Percentiles rank a stretch among this genome's conserved stretches.
These are phyloP conservation scores for Triops cancriformis DNA, from an alignment of 1,140 invertebrate species.

Conservation along the genomic window DNA sequence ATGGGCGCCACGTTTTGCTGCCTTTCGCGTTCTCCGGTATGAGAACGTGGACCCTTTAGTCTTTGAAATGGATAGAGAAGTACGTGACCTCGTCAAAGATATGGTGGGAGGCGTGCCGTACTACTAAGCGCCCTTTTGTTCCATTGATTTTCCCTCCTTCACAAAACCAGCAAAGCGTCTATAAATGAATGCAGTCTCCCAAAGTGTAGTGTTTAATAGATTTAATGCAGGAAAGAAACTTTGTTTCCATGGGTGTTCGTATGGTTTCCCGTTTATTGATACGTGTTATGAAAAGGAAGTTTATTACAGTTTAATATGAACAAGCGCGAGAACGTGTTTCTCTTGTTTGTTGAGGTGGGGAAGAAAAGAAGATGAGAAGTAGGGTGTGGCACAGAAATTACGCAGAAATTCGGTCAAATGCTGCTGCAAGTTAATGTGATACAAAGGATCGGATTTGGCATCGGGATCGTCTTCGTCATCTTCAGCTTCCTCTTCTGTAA, in stretches of 20 bases:
- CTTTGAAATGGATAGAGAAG: slow-evolving; percentile 26
- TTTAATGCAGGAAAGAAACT: background rate
- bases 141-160: background rate
- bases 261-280: background rate
- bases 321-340: slow-evolving; percentile 39
- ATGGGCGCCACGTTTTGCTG: slow-evolving; percentile 16
- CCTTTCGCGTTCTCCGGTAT: slow-evolving; percentile 20
- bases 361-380: slow-evolving; percentile 45
- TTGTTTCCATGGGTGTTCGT: background rate
- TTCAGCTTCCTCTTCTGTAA: slow-evolving; percentile 14
- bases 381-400: slow-evolving; percentile 51
- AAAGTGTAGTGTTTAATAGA: background rate
- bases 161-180: background rate
- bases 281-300: background rate
- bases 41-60: slow-evolving; percentile 19
- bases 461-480: slow-evolving; percentile 43
- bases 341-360: slow-evolving; percentile 49
- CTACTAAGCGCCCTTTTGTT: background rate
- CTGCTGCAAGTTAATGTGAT: slow-evolving; percentile 49
- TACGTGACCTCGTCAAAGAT: slow-evolving; percentile 20
- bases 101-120: slow-evolving; percentile 23
- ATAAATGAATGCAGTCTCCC: no score
- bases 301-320: slow-evolving; percentile 31
- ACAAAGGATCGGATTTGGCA: slow-evolving; percentile 50
- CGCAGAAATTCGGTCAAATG: slow-evolving; percentile 52